Conservation (phyloP, 1,140 invertebrate species). For the Plodia interpunctella region DNA sequence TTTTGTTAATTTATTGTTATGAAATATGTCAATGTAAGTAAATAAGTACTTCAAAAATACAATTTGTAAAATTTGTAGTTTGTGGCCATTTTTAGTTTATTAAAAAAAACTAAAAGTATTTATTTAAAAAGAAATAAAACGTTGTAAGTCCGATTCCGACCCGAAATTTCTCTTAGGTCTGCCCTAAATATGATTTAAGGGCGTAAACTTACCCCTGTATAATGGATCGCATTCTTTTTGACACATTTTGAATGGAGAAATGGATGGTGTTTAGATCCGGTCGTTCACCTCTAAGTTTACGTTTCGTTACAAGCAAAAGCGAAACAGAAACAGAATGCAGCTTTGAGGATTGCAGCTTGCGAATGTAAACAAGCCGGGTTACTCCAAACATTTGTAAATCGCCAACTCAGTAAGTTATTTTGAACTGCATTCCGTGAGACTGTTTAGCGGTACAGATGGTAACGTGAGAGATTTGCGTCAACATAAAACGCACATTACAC, state of each 20-base stretch:
- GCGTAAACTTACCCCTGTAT: background rate
- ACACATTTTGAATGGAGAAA: background rate
- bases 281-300: background rate
- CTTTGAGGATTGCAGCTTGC: conserved; percentile 33
- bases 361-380: conserved; percentile 47
- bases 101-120: background rate
- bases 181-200: conserved; percentile 4
- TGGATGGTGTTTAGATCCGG: conserved; percentile 5
- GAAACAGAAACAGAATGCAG: conserved; percentile 1
- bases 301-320: background rate
- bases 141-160: background rate
- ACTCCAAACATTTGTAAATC: conserved; percentile 34
- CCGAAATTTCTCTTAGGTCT: background rate
- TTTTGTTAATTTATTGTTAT: too few species aligned
- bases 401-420: background rate
- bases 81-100: too few species aligned
- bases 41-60: too few species aligned
- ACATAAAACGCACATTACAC: background rate
- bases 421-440: background rate
- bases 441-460: background rate
- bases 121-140: background rate
- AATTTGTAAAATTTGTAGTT: too few species aligned
- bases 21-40: too few species aligned
- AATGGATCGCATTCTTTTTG: conserved; percentile 7
- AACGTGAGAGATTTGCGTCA: background rate